These are phyloP conservation scores for Endomychus coccineus DNA, from an alignment of 2,888 invertebrate species.

Conservation along the genomic window DNA sequence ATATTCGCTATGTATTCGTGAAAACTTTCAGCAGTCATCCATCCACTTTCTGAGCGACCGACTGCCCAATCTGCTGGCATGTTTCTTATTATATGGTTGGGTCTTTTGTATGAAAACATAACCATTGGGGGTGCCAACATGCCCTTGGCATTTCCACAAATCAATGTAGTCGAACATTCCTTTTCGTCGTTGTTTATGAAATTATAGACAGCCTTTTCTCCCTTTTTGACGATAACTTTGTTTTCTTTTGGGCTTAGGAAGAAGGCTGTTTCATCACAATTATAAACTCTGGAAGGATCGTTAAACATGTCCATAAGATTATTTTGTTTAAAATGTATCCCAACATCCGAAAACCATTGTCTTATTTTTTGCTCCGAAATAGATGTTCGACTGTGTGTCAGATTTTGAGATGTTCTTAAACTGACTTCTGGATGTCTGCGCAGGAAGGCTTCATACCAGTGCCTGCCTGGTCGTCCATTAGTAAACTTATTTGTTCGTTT, in stretches of 20 bases:
- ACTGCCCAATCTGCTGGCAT: too few species aligned
- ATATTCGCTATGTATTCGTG: too few species aligned
- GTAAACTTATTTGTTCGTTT: slow-evolving; percentile 23
- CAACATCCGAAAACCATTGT: slow-evolving; percentile 25
- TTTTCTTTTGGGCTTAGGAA: slow-evolving; percentile 18
- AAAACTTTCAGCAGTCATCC: too few species aligned
- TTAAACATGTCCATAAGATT: slow-evolving; percentile 9
- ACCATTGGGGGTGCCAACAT: slow-evolving; percentile 21
- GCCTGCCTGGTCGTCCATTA: slow-evolving; percentile 31
- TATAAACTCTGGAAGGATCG: slow-evolving; percentile 13
- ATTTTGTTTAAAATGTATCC: slow-evolving; percentile 9
- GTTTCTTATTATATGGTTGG: too few species aligned
- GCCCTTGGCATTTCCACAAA: slow-evolving; percentile 27
- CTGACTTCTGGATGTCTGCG: slow-evolving; percentile 31
- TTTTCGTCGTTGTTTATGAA: slow-evolving; percentile 21
- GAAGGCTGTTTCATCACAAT: slow-evolving; percentile 21
- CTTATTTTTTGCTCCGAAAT: slow-evolving; percentile 28
- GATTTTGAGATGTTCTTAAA: slow-evolving; percentile 28
- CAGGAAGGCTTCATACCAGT: slow-evolving; percentile 34
- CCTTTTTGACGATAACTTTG: slow-evolving; percentile 18
- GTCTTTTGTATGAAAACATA: slow-evolving; percentile 31
- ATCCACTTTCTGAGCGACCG: too few species aligned
- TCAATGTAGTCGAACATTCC: slow-evolving; percentile 28
- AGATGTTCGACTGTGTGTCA: slow-evolving; percentile 24
- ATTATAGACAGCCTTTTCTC: slow-evolving; percentile 17